phyloP scores from a whole-genome alignment of 1,140 invertebrate species.

The Aphelenchoides fujianensis region DNA sequence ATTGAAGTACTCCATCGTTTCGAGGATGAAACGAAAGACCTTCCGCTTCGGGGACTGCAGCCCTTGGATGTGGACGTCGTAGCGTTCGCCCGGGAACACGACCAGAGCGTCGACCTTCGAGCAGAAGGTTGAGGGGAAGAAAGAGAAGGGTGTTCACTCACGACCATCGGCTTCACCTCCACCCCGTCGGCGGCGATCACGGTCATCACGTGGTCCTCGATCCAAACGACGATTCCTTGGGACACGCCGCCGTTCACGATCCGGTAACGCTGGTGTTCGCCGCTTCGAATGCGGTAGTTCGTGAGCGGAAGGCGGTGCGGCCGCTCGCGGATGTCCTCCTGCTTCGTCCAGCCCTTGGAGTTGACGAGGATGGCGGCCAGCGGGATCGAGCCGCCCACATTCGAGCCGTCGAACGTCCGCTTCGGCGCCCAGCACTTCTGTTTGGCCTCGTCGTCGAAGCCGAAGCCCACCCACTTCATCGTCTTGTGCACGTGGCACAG shows the following conservation, averaged over 20 bases:
- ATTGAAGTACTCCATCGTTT: slow-evolving; percentile 55
- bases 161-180: slow-evolving; percentile 44
- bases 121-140: background rate
- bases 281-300: slow-evolving; percentile 42
- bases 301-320: slow-evolving; percentile 45
- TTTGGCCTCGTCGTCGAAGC: slow-evolving; percentile 46
- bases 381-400: slow-evolving; percentile 58
- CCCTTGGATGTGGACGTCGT: slow-evolving; percentile 54
- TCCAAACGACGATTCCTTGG: slow-evolving; percentile 53
- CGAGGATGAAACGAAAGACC: slow-evolving; percentile 51
- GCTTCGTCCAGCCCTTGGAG: slow-evolving; percentile 56
- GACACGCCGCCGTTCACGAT: slow-evolving; percentile 61
- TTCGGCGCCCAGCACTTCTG: slow-evolving; percentile 57
- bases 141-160: slow-evolving; percentile 14
- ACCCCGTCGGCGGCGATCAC: slow-evolving; percentile 57
- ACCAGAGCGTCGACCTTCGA: slow-evolving; percentile 52
- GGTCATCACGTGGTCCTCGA: slow-evolving; percentile 52
- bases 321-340: slow-evolving; percentile 47
- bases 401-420: slow-evolving; percentile 48
- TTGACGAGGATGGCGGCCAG: slow-evolving; percentile 52
- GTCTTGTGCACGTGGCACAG: slow-evolving; percentile 52
- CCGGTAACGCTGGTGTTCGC: slow-evolving; percentile 46
- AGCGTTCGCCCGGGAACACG: slow-evolving; percentile 59
- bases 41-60: slow-evolving; percentile 39
- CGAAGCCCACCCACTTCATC: slow-evolving; percentile 60